Base-by-base conservation (phyloP, 1,140 invertebrate species). In the Habropoda laboriosa region DNA sequence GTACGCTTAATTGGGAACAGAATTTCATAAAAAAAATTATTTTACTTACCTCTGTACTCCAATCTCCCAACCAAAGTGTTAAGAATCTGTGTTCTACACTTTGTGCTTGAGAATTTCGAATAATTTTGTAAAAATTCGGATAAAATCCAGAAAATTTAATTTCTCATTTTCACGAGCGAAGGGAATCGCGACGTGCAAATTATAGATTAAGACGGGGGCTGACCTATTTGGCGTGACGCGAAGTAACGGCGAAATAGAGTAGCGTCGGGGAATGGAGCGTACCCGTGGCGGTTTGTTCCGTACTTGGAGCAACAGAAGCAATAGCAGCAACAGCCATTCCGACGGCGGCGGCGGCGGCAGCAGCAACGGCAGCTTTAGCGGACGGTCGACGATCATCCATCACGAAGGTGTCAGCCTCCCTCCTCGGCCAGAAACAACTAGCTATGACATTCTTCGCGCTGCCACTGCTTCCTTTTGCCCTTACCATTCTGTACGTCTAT, bases 401-500 rank as follows among this genome's bases (percentile, higher is more conserved):
- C 92, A 93, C 87, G 57, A 80, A 90, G 85, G 88, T 92, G 92
- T 92, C 92, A 93, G 88, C 79, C 87, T 88, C 86, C 88, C 90
- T 89, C 82, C 79, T 90, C 80, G 83, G 75, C 79, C 82, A 92
- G 91, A 92, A 92, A 92, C 91, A 92, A 92, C 91, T 91, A 93
- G 87, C 91, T 93, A 92, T 92, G 91, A 92, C 91, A 92, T 92
- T 93, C 91, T 91, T 93, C 88, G 88, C 87, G 89, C 85, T 91
- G 89, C 88, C 87, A 88, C 87, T 78, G 87, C 87, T 87, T 90
- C 80, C 83, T 88, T 82, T 84, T 87, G 80, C 85, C 73, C 88
- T 79, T 82, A 70, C 76, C 83, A 81, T 45, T 85, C 80, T 73
- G 61, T 86, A 85, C 81, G 78, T 80, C 76, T 79, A 80, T 80